Conservation (phyloP, 2,797 vertebrate genomes). For the Anas acuta region DNA sequence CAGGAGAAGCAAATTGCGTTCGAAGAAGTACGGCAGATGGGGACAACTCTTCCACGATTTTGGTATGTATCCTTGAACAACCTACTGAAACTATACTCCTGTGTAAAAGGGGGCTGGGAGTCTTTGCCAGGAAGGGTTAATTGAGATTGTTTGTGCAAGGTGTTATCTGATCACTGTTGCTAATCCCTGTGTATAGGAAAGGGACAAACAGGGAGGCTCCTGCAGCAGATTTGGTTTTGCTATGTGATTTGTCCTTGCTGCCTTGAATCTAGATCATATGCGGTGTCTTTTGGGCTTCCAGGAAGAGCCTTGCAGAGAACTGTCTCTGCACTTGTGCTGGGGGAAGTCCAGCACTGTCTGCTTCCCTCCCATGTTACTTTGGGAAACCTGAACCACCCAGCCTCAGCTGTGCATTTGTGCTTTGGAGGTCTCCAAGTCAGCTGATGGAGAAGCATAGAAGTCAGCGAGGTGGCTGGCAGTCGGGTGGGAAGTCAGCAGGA, state of each 20-base stretch:
- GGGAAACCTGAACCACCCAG: background rate
- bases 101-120: background rate
- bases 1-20: background rate
- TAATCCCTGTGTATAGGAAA: background rate
- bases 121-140: background rate
- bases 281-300: background rate
- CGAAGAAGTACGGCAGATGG: accelerated
- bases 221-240: background rate
- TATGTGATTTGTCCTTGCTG: background rate
- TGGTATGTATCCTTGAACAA: background rate
- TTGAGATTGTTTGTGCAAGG: background rate
- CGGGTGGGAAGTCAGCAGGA: background rate
- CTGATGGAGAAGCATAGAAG: background rate
- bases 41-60: background rate
- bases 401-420: background rate
- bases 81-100: background rate
- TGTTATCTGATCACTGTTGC: background rate
- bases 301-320: background rate
- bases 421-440: background rate
- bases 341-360: accelerated
- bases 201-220: background rate
- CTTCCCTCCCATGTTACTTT: background rate
- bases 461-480: background rate
- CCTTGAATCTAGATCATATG: background rate
- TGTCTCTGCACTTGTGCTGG: background rate